A percentile compares a stretch with the other conserved stretches of the same genome.
phyloP scores from a whole-genome alignment of 1,140 invertebrate species.

The Andricus grossulariae region DNA sequence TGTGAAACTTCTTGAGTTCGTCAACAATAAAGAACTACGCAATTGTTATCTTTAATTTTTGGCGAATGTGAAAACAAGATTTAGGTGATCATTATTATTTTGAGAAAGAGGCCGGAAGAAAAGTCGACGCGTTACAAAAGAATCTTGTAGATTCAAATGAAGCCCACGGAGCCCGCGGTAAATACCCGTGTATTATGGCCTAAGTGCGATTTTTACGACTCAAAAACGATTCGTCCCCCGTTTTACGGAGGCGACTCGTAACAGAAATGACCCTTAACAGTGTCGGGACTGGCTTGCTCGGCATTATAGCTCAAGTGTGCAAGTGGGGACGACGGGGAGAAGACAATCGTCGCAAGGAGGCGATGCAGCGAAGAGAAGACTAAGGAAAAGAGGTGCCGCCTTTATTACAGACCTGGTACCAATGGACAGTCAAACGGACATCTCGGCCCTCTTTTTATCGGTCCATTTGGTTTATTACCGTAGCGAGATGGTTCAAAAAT shows the following conservation, averaged over 20 bases:
- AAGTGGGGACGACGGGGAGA: too few relatives aligned
- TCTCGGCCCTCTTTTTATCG: slow-evolving; percentile 60
- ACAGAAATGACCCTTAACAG: slow-evolving; percentile 43
- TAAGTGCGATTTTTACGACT: slow-evolving; percentile 48
- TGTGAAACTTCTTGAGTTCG: too few relatives aligned
- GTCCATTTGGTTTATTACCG: slow-evolving; percentile 60
- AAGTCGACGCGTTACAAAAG: slow-evolving; percentile 21
- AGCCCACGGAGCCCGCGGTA: slow-evolving; percentile 36
- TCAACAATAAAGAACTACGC: too few relatives aligned
- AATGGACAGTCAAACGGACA: slow-evolving; percentile 66
- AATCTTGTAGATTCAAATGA: slow-evolving; percentile 40
- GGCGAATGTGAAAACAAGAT: too few relatives aligned
- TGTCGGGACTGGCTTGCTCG: background rate
- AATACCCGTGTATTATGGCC: slow-evolving; percentile 34
- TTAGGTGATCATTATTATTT: too few relatives aligned
- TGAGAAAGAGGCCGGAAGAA: slow-evolving; percentile 31
- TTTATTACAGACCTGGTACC: slow-evolving; percentile 60
- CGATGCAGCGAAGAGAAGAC: slow-evolving; percentile 50
- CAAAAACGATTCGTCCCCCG: slow-evolving; percentile 37
- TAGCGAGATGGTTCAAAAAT: slow-evolving; percentile 40
- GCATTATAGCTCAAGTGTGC: slow-evolving; percentile 36
- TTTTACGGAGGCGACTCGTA: slow-evolving; percentile 46
- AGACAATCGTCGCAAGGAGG: too few relatives aligned
- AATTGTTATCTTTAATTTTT: too few relatives aligned
- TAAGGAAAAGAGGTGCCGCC: slow-evolving; percentile 50